phyloP scores from a whole-genome alignment of 2,113 vertebrate species.

The Thryonomys swinderianus region DNA sequence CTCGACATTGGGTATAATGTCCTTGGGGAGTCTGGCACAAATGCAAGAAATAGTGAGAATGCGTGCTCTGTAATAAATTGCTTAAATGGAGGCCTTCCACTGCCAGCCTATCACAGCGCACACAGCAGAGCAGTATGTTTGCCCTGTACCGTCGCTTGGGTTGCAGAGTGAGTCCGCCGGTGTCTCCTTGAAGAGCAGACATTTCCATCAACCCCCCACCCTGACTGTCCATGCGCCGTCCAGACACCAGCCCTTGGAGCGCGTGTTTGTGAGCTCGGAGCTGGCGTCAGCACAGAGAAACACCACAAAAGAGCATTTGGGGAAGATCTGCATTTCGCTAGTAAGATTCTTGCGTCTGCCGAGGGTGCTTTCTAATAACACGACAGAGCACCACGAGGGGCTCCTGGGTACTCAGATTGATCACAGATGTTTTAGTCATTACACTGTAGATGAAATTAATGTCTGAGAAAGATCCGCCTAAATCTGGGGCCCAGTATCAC shows the following conservation, averaged over 20 bases:
- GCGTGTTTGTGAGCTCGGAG: background rate
- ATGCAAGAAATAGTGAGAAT: conserved; percentile 24
- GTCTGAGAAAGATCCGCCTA: conserved; percentile 40
- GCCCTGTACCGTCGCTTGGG: background rate
- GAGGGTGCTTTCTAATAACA: background rate
- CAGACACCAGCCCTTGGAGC: background rate
- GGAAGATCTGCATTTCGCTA: accelerated
- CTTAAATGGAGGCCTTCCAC: background rate
- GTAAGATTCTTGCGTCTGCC: accelerated
- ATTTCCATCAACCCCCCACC: background rate
- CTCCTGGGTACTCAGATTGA: background rate
- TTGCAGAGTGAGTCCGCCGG: background rate
- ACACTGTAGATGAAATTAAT: conserved; percentile 36
- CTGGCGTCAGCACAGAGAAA: background rate
- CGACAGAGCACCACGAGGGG: conserved; percentile 18
- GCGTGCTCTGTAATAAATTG: background rate
- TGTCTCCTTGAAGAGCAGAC: background rate
- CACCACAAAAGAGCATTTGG: conserved; percentile 24
- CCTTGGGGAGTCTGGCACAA: conserved; percentile 38
- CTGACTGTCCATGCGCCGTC: background rate
- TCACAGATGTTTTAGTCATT: conserved; percentile 73
- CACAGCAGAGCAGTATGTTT: background rate
- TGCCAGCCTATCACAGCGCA: background rate
- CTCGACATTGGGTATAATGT: background rate
- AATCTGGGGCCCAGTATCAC: conserved; percentile 23